phyloP scores from a whole-genome alignment of 2,888 invertebrate genomes.

The Zele albiditarsus region DNA sequence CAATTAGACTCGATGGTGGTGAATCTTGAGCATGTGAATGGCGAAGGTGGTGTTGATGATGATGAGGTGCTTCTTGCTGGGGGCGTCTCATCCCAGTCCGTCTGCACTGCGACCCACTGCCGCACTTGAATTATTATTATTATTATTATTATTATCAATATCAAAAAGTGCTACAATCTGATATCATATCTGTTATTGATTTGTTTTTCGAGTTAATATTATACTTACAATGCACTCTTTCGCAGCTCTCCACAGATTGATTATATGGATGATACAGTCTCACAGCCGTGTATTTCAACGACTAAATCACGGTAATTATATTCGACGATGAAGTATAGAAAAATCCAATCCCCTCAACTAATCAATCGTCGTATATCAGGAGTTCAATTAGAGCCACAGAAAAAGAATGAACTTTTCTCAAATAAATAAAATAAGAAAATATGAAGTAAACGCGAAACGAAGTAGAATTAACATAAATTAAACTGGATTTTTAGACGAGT shows the following conservation, averaged over 20 bases:
- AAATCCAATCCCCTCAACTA: constrained; percentile 22
- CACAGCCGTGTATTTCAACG: constrained; percentile 54
- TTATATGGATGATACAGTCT: constrained; percentile 65
- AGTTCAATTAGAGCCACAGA: not conserved
- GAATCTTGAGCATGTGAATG: constrained; percentile 60
- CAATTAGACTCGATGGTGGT: constrained; percentile 64
- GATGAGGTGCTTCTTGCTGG: constrained; percentile 68
- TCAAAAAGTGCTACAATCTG: constrained; percentile 20
- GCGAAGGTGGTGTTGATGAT: constrained; percentile 53
- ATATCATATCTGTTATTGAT: no score
- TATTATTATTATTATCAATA: no score
- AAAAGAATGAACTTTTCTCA: not conserved
- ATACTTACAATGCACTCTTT: constrained; percentile 74
- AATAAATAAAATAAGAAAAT: not conserved
- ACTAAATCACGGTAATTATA: constrained; percentile 8
- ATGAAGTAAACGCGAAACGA: not conserved
- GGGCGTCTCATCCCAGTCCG: constrained; percentile 73
- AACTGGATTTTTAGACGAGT: not conserved
- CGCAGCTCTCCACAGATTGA: constrained; percentile 74
- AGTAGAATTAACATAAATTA: not conserved
- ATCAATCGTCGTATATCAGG: not conserved
- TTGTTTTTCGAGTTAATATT: not conserved
- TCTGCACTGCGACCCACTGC: constrained; percentile 72
- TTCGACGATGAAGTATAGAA: constrained; percentile 36
- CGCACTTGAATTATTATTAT: constrained; percentile 60